Evolutionary conservation across 2,797 vertebrate genomes (phyloP).

Genomic region (Schizopygopsis malacanthus): DNA sequence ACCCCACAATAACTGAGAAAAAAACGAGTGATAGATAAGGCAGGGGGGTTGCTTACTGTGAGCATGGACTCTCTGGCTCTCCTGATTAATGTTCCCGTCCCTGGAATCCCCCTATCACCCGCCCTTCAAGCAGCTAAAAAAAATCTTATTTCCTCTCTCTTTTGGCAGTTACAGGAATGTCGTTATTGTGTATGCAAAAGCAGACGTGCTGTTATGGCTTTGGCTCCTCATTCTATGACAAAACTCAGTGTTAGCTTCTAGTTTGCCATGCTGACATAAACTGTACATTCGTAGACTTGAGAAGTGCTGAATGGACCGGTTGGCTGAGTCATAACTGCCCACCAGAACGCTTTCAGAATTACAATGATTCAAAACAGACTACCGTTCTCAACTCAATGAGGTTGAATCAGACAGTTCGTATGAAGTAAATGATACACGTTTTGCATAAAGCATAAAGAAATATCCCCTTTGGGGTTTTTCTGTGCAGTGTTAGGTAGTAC

Average conservation of each 20-base stretch:
- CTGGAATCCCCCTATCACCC: slow-evolving; percentile 78
- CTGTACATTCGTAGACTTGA: slow-evolving; percentile 1
- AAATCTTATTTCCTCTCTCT: slow-evolving; percentile 57
- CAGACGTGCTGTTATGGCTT: slow-evolving; percentile 51
- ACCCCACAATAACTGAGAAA: slow-evolving; percentile 16
- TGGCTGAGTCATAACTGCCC: slow-evolving; percentile 22
- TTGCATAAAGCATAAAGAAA: slow-evolving; percentile 59
- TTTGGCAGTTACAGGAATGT: slow-evolving; percentile 57
- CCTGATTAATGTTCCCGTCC: slow-evolving; percentile 70
- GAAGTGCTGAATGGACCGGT: slow-evolving; percentile 18
- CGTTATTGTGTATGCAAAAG: slow-evolving; percentile 63
- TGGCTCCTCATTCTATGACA: slow-evolving; percentile 25
- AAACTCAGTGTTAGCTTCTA: slow-evolving; percentile 21
- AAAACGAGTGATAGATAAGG: slow-evolving; percentile 22
- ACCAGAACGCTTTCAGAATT: slow-evolving; percentile 30
- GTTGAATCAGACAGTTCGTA: slow-evolving; percentile 38
- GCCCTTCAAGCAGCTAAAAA: slow-evolving; percentile 56
- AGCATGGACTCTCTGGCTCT: slow-evolving; percentile 66
- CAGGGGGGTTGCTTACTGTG: neutral
- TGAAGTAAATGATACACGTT: slow-evolving; percentile 40
- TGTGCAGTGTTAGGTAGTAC: slow-evolving; percentile 9
- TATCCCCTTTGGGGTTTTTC: slow-evolving; percentile 51
- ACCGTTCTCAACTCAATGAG: slow-evolving; percentile 21
- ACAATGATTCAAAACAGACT: slow-evolving; percentile 41
- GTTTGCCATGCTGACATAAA: slow-evolving; percentile 9